phyloP scores from a whole-genome alignment of 2,888 invertebrate genomes.

The Parapristionchus giblindavisi region DNA sequence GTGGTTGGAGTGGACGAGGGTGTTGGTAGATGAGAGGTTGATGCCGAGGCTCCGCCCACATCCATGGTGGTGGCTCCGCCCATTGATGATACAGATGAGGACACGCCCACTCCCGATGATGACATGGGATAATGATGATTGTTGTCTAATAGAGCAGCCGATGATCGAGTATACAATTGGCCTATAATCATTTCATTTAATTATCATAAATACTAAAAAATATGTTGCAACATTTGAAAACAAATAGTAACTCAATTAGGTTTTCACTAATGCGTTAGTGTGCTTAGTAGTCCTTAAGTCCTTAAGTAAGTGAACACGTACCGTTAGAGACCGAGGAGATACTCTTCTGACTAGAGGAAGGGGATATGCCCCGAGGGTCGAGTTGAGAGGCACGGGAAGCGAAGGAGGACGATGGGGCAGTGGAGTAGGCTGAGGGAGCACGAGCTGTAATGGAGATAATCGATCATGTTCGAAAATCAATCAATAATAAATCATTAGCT shows the following conservation, averaged over 20 bases:
- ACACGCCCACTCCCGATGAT: conserved; percentile 37
- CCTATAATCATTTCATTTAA: background rate
- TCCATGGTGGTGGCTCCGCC: background rate
- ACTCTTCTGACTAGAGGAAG: conserved; percentile 48
- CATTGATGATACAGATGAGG: conserved; percentile 14
- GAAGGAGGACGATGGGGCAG: conserved; percentile 21
- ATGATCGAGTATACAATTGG: conserved; percentile 43
- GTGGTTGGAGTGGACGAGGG: conserved; percentile 94
- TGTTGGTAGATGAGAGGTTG: conserved; percentile 79
- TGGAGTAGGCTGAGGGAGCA: background rate
- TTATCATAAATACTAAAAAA: background rate
- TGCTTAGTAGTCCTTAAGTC: too few species aligned
- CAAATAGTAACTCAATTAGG: too few species aligned
- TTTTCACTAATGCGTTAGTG: too few species aligned
- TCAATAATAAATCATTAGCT: background rate
- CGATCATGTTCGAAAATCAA: background rate
- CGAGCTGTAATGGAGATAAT: background rate
- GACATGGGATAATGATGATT: conserved; percentile 13
- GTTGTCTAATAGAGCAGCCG: conserved; percentile 49
- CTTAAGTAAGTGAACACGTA: too few species aligned
- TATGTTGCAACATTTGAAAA: too few species aligned
- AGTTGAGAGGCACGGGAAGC: conserved; percentile 9
- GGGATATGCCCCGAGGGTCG: conserved; percentile 40
- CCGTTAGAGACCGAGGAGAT: conserved; percentile 44
- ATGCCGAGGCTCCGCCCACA: conserved; percentile 35